These are phyloP conservation scores for Rhadinocentrus ornatus DNA, from an alignment of 2,797 vertebrate species.

Conservation along the genomic window DNA sequence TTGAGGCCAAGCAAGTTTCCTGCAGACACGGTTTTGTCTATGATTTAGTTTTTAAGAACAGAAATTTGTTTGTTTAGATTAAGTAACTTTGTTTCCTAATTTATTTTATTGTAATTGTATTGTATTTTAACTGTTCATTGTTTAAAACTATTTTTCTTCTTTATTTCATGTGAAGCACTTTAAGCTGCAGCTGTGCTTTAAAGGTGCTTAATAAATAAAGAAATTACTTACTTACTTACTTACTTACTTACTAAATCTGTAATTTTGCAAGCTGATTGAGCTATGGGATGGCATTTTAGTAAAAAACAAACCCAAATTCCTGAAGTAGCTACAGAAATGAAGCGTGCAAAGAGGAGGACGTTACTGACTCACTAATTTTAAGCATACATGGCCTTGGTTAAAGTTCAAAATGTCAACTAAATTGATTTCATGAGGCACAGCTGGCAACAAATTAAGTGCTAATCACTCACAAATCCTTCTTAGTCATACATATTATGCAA, in stretches of 20 bases:
- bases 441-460: constrained; percentile 70
- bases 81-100: too few relatives aligned
- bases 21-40: constrained; percentile 33
- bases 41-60: constrained; percentile 48
- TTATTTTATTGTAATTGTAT: too few relatives aligned
- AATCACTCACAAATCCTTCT: constrained; percentile 76
- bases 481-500: constrained; percentile 40
- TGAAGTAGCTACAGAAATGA: constrained; percentile 45
- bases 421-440: constrained; percentile 77
- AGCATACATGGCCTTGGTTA: constrained; percentile 70
- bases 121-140: too few relatives aligned
- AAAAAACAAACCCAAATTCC: constrained; percentile 65
- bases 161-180: too few relatives aligned
- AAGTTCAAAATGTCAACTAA: constrained; percentile 79
- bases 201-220: too few relatives aligned
- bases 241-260: constrained; percentile 55
- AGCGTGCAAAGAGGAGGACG: constrained; percentile 34
- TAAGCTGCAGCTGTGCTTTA: too few relatives aligned
- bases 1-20: constrained; percentile 58
- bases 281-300: constrained; percentile 48
- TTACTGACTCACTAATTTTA: constrained; percentile 51
- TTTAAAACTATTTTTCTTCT: too few relatives aligned
- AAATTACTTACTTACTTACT: constrained; percentile 39
- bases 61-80: constrained; percentile 16
- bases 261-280: constrained; percentile 54